Evolutionary conservation across 2,888 invertebrate genomes (phyloP), one percentile per base, ranked within the genome.

Genomic region (Oscheius myriophilus): DNA sequence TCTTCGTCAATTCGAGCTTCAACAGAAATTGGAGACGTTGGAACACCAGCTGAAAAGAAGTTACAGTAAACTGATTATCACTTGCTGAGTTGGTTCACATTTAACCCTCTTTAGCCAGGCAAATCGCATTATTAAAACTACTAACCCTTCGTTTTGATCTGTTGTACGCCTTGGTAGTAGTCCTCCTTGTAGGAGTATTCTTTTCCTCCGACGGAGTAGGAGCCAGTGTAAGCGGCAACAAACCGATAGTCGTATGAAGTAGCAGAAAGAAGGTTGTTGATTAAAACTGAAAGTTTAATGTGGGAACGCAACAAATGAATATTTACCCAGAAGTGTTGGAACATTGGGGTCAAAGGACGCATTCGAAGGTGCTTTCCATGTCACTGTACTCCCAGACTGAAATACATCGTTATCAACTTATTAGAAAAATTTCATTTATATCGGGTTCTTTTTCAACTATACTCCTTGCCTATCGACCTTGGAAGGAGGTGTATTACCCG

Each of bases 241-340:
- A 83, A 85, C 12, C 84, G 80, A 69, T 79, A 86, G 63, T 86
- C 85, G 57, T 85, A 85, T 0, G 82, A 73, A 25, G 84, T 85
- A 6, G 84, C 84, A 11, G 85, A 82, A 0, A 81, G 69, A 11
- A 78, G 67, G 33, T 71, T 75, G 53, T 63, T 63, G 2, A 63
- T 63, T 14, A 54, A 25, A 51, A 63, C 54, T 63, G 42, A 53
- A 52, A 62, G 26, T 6, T 46, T 7, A 23, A n/a, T 21, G 6
- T 62, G 26, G 14, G 33, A 25, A 14, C 18, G 26, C 23, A 2
- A 25, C 2, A 49, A 21, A 54, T 7, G 1, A 45, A 39, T 1
- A 45, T 33, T 21, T 49, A 70, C 70, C 43, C 16, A 66, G 26
- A 41, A 75, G 65, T 7, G 77, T 72, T 4, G 75, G 41, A 2